Evolutionary conservation across 2,888 invertebrate genomes (phyloP).

Genomic region (Aspidiotus destructor): DNA sequence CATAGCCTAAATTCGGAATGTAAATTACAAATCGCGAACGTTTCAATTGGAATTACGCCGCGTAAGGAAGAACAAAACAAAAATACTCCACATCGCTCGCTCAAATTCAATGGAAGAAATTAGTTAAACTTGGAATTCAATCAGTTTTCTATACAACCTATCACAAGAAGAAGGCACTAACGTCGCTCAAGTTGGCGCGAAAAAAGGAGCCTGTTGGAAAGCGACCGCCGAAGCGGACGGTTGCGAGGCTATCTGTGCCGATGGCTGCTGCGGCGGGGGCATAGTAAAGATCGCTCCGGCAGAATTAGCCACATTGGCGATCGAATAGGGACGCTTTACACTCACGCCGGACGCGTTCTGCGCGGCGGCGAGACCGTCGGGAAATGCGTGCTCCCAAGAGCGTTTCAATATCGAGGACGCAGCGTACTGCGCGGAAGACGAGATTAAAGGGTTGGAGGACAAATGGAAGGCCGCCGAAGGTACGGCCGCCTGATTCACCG

Average conservation of each 20-base stretch:
- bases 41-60: too few relatives aligned
- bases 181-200: slow-evolving; percentile 28
- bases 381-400: slow-evolving; percentile 62
- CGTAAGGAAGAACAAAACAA: too few relatives aligned
- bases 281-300: slow-evolving; percentile 36
- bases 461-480: slow-evolving; percentile 38
- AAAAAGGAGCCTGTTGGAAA: slow-evolving; percentile 34
- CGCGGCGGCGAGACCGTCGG: slow-evolving; percentile 5
- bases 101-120: too few relatives aligned
- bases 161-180: not conserved
- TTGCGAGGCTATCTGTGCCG: slow-evolving; percentile 35
- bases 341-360: slow-evolving; percentile 5
- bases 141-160: not conserved
- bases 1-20: not conserved
- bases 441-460: slow-evolving; percentile 14
- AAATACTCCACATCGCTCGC: too few relatives aligned
- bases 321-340: slow-evolving; percentile 40
- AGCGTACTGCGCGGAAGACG: slow-evolving; percentile 25
- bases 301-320: slow-evolving; percentile 33
- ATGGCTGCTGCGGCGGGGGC: slow-evolving; percentile 36
- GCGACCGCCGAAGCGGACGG: slow-evolving; percentile 34
- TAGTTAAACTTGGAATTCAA: too few relatives aligned
- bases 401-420: slow-evolving; percentile 48
- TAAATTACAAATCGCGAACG: not conserved
- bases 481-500: not conserved